These are phyloP conservation scores for Porphyrio hochstetteri DNA, from an alignment of 2,113 vertebrate species.

Conservation along the genomic window DNA sequence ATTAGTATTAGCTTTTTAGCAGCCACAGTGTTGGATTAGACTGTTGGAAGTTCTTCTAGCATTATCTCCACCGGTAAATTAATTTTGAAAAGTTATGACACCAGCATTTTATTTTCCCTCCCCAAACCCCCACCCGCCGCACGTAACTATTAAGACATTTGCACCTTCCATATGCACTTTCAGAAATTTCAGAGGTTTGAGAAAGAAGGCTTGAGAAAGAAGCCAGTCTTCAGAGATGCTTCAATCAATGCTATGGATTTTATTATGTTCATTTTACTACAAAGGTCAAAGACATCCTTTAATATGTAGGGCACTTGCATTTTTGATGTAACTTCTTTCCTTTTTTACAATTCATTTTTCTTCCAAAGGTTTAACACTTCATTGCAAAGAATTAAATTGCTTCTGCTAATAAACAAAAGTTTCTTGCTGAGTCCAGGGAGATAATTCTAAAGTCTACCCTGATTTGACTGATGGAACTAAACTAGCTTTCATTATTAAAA, in stretches of 20 bases:
- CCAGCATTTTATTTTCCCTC: not conserved
- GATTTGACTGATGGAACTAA: not conserved
- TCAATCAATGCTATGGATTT: not conserved
- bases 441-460: not conserved
- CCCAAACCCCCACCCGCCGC: too few relatives aligned
- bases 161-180: accelerated
- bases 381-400: not conserved
- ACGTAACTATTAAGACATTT: not conserved
- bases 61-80: not conserved
- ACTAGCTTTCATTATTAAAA: not conserved
- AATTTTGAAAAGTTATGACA: not conserved
- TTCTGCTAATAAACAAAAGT: not conserved
- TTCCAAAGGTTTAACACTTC: not conserved
- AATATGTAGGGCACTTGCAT: not conserved
- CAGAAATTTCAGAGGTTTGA: not conserved
- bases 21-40: not conserved
- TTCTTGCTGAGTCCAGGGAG: not conserved
- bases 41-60: not conserved
- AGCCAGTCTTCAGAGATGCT: not conserved
- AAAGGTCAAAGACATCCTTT: not conserved
- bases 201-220: not conserved
- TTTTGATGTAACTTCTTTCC: not conserved
- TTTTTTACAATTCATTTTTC: not conserved
- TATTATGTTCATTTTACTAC: not conserved
- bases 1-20: not conserved